Evolutionary conservation across 2,113 vertebrate species (phyloP), one percentile per base, ranked within the genome.

Genomic region (Plectropomus leopardus): DNA sequence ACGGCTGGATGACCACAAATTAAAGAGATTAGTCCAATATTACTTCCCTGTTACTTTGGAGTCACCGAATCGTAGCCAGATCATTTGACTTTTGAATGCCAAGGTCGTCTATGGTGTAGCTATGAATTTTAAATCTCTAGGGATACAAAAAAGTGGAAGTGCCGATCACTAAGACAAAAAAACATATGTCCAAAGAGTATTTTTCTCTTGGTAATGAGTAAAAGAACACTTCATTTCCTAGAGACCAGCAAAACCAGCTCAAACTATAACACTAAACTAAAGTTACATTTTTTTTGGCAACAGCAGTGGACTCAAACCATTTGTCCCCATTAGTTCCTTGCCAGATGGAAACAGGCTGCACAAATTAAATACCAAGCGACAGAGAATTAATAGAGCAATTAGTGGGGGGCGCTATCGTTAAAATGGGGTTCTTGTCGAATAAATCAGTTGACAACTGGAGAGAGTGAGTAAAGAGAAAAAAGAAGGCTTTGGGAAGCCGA

Each of bases 21-120:
- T 85, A 93, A 92, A 91, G 85, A 91, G 86, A 95, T 95, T 90
- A 93, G 85, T 93, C 83, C 80, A 86, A 86, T 84, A 91, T 90
- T 80, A 92, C 89, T 90, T 92, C 83, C 77, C 78, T 70, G 83
- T 86, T 83, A 90, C 92, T 93, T 89, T 10, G 51, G 84, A 92
- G 82, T 84, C 92, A 84, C 47, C 79, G 82, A 50, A 32, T 90
- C 70, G 76, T 40, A 54, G 74, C 89, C 66, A 51, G 61, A 85
- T 76, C 85, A 90, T 87, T 85, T 87, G 78, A 85, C 82, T 86
- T 84, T 82, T 6, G 14, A 72, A 72, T 16, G 36, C 61, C 66
- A 82, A 87, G 83, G 89, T 80, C 73, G 40, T 59, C 9, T 36
- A 24, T 36, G 64, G 68, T 30, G 61, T 40, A 26, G 30, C 60